Conservation (phyloP, 2,888 invertebrate genomes). For the Polydrusus pterygomalis region DNA sequence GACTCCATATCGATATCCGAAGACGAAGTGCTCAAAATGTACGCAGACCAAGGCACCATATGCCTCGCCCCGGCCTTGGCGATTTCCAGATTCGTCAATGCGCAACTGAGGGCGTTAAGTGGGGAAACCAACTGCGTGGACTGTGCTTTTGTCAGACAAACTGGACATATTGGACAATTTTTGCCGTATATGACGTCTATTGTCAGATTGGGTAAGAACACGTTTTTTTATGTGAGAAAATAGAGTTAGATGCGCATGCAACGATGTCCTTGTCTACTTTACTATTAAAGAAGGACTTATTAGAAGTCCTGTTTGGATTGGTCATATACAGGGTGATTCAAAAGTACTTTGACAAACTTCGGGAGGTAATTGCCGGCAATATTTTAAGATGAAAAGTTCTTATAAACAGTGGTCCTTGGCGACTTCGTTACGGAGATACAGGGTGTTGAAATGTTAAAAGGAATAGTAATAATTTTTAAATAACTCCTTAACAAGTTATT, state of each 20-base stretch:
- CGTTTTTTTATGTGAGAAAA: not conserved
- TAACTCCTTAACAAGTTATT: too few relatives aligned
- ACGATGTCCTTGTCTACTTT: not conserved
- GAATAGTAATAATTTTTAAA: too few relatives aligned
- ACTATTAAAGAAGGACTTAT: too few relatives aligned
- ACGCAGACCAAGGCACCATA: slow-evolving; percentile 61
- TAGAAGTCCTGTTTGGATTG: too few relatives aligned
- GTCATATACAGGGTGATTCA: too few relatives aligned
- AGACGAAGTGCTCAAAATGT: slow-evolving; percentile 63
- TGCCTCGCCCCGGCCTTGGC: slow-evolving; percentile 65
- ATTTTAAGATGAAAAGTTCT: too few relatives aligned
- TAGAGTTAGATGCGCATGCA: not conserved
- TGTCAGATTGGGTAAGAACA: slow-evolving; percentile 64
- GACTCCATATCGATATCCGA: slow-evolving; percentile 63
- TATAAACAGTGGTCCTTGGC: too few relatives aligned
- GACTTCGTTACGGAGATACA: too few relatives aligned
- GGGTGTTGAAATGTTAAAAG: too few relatives aligned
- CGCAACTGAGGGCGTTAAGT: slow-evolving; percentile 64
- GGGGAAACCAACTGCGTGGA: slow-evolving; percentile 66
- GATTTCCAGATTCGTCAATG: slow-evolving; percentile 66
- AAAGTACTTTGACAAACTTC: too few relatives aligned
- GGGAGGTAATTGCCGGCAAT: too few relatives aligned
- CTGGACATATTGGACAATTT: slow-evolving; percentile 66
- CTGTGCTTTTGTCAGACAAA: slow-evolving; percentile 69
- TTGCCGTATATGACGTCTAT: slow-evolving; percentile 69